These are phyloP conservation scores for Bovichtus variegatus DNA, from an alignment of 2,797 vertebrate genomes.

Conservation along the genomic window DNA sequence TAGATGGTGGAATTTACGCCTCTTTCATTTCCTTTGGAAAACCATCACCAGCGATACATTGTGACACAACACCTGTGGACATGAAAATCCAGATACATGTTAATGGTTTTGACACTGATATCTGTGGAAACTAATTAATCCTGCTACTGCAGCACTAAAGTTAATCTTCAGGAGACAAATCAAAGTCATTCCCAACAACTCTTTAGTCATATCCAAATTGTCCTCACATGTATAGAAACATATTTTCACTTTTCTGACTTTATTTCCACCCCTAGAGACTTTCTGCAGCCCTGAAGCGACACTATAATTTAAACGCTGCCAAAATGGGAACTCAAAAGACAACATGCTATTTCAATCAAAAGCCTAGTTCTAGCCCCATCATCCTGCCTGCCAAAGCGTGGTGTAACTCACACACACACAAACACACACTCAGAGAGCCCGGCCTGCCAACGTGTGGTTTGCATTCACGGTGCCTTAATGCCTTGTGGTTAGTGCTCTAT, in stretches of 20 bases:
- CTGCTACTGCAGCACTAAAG: constrained; percentile 28
- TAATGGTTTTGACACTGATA: constrained; percentile 9
- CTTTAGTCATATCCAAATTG: constrained; percentile 38
- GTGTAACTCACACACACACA: constrained; percentile 59
- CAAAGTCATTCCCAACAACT: constrained; percentile 34
- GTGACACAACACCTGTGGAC: constrained; percentile 32
- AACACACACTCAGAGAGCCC: constrained; percentile 30
- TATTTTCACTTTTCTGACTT: constrained; percentile 54
- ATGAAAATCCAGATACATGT: constrained; percentile 11
- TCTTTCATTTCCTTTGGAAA: not conserved
- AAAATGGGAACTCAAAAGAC: constrained; percentile 81
- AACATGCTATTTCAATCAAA: constrained; percentile 88
- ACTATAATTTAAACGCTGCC: constrained; percentile 83
- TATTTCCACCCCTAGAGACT: constrained; percentile 59
- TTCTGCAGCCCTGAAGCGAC: constrained; percentile 73
- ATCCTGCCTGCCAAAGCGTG: constrained; percentile 76
- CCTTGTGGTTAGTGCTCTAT: constrained; percentile 83
- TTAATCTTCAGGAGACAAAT: constrained; percentile 32
- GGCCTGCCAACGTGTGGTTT: constrained; percentile 81
- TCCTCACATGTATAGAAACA: constrained; percentile 58
- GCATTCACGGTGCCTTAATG: constrained; percentile 82
- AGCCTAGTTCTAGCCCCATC: constrained; percentile 73
- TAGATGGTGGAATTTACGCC: not conserved
- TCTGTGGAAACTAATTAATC: constrained; percentile 33
- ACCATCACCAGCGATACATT: constrained; percentile 10